phyloP scores from a whole-genome alignment of 2,113 vertebrate genomes.

The Phylloscopus whistleri region DNA sequence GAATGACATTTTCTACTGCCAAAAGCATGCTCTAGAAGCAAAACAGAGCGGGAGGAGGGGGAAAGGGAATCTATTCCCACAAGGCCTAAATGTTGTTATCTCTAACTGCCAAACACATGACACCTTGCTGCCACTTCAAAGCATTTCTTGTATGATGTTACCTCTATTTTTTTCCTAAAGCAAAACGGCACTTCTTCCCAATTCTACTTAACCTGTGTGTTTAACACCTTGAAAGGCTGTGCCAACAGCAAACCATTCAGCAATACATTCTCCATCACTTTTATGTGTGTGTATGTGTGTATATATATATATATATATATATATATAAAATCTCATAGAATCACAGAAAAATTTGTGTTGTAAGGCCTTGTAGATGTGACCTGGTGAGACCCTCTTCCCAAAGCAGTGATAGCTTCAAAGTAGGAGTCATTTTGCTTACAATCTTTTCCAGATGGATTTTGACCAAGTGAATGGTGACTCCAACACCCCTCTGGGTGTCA shows the following conservation, averaged over 20 bases:
- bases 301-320: fast-evolving
- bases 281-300: fast-evolving
- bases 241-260: constrained; percentile 28
- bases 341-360: background rate
- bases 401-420: background rate
- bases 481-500: background rate
- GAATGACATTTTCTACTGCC: constrained; percentile 43
- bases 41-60: background rate
- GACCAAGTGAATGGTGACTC: background rate
- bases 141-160: constrained; percentile 20
- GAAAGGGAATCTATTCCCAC: background rate
- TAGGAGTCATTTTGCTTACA: background rate
- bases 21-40: constrained; percentile 53
- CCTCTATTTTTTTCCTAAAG: constrained; percentile 5
- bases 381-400: background rate
- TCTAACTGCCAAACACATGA: constrained; percentile 14
- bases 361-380: background rate
- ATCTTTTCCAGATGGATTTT: background rate
- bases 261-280: background rate
- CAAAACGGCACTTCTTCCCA: constrained; percentile 22
- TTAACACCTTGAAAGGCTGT: constrained; percentile 20
- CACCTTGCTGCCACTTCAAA: constrained; percentile 44
- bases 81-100: constrained; percentile 20
- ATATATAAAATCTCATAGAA: background rate
- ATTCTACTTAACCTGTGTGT: constrained; percentile 36